A percentile compares a stretch with the other conserved stretches of the same genome.
Conservation (phyloP, 2,113 vertebrate genomes). For the Corythornis madagascariensis region DNA sequence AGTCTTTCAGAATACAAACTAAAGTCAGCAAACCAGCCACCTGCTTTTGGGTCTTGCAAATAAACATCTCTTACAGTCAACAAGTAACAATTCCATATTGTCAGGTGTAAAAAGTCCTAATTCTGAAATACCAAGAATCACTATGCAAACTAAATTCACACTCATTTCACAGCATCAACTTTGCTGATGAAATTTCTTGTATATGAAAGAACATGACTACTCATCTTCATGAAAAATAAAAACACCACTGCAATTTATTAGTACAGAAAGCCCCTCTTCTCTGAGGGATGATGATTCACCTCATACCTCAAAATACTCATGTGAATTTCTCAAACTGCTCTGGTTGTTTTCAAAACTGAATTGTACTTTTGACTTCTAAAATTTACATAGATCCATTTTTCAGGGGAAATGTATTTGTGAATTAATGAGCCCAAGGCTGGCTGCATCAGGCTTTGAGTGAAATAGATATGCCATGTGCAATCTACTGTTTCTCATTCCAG, state of each 20-base stretch:
- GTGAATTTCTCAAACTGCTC: conserved; percentile 26
- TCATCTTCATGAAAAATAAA: conserved; percentile 19
- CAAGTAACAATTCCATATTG: background rate
- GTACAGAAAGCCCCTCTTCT: background rate
- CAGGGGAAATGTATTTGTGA: conserved; percentile 28
- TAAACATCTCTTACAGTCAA: background rate
- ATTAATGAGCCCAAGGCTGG: conserved; percentile 29
- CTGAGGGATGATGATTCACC: background rate
- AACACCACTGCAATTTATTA: background rate
- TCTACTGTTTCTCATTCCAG: background rate
- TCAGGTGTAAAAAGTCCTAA: background rate
- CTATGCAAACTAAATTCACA: background rate
- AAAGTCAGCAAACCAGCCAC: background rate
- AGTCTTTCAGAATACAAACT: background rate
- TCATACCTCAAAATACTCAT: conserved; percentile 26
- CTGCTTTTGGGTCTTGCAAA: background rate
- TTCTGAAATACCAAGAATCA: background rate
- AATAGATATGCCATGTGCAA: conserved; percentile 24
- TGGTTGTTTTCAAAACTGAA: background rate
- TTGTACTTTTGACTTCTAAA: conserved; percentile 1
- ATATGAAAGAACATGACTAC: background rate
- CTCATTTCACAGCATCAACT: background rate
- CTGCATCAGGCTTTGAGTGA: conserved; percentile 2
- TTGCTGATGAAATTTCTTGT: background rate
- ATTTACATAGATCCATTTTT: conserved; percentile 53